phyloP scores from a whole-genome alignment of 2,797 vertebrate species.

The Sciurus vulgaris region DNA sequence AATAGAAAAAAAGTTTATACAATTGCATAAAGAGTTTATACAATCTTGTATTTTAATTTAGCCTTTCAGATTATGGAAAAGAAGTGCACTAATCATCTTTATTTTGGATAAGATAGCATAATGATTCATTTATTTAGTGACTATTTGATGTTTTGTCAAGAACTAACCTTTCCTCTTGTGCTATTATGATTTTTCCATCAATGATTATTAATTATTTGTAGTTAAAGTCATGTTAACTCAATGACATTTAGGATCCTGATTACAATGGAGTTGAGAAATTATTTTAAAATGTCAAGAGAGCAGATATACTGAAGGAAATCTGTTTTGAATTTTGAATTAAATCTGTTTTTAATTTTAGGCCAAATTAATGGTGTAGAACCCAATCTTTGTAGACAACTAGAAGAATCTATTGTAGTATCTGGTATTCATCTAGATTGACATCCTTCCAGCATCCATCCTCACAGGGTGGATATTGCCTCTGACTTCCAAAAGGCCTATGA shows the following conservation, averaged over 20 bases:
- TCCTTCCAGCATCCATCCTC: background rate
- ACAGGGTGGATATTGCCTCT: background rate
- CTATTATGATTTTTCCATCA: constrained; percentile 34
- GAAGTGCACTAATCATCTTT: constrained; percentile 16
- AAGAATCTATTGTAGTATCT: background rate
- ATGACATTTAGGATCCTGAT: background rate
- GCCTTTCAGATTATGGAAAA: constrained; percentile 25
- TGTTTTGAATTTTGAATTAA: constrained; percentile 70
- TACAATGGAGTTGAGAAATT: constrained; percentile 71
- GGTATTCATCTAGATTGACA: background rate
- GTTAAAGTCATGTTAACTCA: constrained; percentile 72
- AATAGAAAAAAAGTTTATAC: background rate
- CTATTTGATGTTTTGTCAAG: background rate
- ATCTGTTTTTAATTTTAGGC: too few relatives aligned
- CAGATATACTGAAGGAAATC: constrained; percentile 75
- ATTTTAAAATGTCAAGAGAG: constrained; percentile 74
- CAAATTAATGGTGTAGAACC: constrained; percentile 52
- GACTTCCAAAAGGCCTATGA: background rate
- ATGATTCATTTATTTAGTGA: constrained; percentile 48
- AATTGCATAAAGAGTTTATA: background rate
- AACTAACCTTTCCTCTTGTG: constrained; percentile 46
- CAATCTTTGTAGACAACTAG: background rate
- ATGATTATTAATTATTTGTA: constrained; percentile 42
- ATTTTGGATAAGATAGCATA: constrained; percentile 33
- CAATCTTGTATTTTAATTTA: constrained; percentile 39